Conservation (phyloP, 2,888 invertebrate genomes). For the Synergus gifuensis region DNA sequence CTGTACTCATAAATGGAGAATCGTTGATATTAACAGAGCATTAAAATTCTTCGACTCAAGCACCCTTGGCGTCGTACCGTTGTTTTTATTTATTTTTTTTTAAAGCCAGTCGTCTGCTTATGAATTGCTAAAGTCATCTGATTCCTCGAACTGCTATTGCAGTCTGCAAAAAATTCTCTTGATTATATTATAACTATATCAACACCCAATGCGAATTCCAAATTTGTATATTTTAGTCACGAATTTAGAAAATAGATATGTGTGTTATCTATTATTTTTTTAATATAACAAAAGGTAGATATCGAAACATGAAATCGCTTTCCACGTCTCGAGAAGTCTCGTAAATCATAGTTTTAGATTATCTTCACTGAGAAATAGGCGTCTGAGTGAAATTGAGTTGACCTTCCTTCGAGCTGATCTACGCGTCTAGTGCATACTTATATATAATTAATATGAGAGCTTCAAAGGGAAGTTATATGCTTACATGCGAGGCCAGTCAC, state of each 20-base stretch:
- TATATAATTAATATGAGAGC: no score
- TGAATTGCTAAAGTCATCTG: constrained; percentile 6
- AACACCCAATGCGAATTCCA: not conserved
- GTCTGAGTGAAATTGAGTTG: no score
- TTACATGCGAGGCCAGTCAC: no score
- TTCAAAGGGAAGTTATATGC: no score
- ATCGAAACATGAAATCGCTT: not conserved
- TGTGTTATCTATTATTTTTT: no score
- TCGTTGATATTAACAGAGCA: constrained; percentile 5
- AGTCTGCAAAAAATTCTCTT: not conserved
- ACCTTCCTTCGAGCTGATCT: no score
- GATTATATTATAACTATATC: not conserved
- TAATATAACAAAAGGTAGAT: not conserved
- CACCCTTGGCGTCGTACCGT: not conserved
- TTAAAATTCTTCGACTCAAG: constrained; percentile 6
- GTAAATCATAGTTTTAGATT: no score
- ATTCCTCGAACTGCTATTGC: not conserved
- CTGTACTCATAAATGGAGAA: not conserved
- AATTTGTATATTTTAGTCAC: not conserved
- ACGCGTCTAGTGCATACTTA: no score
- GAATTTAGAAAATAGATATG: not conserved
- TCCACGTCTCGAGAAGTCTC: not conserved
- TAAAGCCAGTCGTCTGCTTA: not conserved
- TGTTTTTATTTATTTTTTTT: not conserved
- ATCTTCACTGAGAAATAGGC: no score